Conservation (phyloP, 1,140 invertebrate species). For the Anoplophora glabripennis region DNA sequence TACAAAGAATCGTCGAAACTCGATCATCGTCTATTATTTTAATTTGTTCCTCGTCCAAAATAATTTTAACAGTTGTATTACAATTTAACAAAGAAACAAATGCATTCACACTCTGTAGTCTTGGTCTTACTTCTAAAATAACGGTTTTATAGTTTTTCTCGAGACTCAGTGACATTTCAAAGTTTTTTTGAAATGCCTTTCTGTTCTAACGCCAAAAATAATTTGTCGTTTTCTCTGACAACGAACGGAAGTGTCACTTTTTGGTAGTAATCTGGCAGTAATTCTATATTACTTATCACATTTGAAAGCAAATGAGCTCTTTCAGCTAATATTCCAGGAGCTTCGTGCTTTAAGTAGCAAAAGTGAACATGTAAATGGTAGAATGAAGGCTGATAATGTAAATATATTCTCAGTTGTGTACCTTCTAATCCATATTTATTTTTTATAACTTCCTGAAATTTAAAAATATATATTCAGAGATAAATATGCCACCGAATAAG, state of each 20-base stretch:
- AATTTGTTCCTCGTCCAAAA: slow-evolving; percentile 35
- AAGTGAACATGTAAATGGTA: slow-evolving; percentile 97
- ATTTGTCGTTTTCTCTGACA: slow-evolving; percentile 60
- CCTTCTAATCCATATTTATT: slow-evolving; percentile 74
- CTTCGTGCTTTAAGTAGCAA: slow-evolving; percentile 76
- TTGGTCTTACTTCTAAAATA: slow-evolving; percentile 55
- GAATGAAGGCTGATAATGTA: slow-evolving; percentile 97
- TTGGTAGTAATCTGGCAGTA: slow-evolving; percentile 80
- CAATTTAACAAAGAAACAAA: slow-evolving; percentile 53
- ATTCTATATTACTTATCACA: slow-evolving; percentile 89
- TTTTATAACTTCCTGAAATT: slow-evolving; percentile 65
- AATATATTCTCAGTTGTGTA: slow-evolving; percentile 76
- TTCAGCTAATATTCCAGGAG: slow-evolving; percentile 73
- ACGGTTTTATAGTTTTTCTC: slow-evolving; percentile 43
- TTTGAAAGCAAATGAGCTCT: slow-evolving; percentile 81
- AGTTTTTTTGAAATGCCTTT: slow-evolving; percentile 41
- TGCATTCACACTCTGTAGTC: slow-evolving; percentile 56
- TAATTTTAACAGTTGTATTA: slow-evolving; percentile 43
- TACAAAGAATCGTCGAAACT: slow-evolving; percentile 45
- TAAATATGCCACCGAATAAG: too few relatives aligned
- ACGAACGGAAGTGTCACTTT: slow-evolving; percentile 73
- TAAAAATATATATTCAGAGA: too few relatives aligned
- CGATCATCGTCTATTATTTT: slow-evolving; percentile 45
- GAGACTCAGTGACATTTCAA: slow-evolving; percentile 16
- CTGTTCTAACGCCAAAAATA: slow-evolving; percentile 55